A percentile compares a stretch with the other conserved stretches of the same genome.
Conservation (phyloP, 92 coral and sea anemone genomes). For the Anthopleura xanthogrammica region DNA sequence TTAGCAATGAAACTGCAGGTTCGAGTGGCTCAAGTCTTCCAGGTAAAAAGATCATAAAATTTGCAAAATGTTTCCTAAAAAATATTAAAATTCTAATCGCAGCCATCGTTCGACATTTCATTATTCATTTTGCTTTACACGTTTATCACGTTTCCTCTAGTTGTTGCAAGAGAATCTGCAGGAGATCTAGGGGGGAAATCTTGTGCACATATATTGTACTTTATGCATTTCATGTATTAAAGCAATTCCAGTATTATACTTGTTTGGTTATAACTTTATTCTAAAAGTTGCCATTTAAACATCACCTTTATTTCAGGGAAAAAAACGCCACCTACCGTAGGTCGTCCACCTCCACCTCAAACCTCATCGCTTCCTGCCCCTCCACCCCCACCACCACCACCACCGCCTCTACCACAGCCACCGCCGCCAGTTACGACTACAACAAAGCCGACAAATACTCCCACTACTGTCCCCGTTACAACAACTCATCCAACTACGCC, state of each 20-base stretch:
- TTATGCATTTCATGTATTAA: too few species aligned
- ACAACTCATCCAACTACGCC: slow-evolving; percentile 24
- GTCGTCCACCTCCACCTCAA: slow-evolving; percentile 12
- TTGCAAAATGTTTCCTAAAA: too few species aligned
- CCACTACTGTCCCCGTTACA: slow-evolving; percentile 23
- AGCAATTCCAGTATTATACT: too few species aligned
- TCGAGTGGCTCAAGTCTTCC: neutral
- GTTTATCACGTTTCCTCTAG: too few species aligned
- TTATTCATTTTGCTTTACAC: too few species aligned
- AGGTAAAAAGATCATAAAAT: slow-evolving; percentile 3
- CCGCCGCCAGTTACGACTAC: slow-evolving; percentile 36
- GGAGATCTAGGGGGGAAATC: too few species aligned
- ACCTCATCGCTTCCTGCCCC: slow-evolving; percentile 23
- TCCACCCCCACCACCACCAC: slow-evolving; percentile 22
- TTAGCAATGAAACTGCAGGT: slow-evolving; percentile 6
- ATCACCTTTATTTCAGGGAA: neutral
- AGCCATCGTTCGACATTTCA: too few species aligned
- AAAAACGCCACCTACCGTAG: neutral
- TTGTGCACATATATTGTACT: too few species aligned
- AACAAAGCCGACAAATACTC: neutral
- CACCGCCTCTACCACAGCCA: slow-evolving; percentile 28
- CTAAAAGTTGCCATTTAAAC: neutral
- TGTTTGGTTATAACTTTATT: too few species aligned
- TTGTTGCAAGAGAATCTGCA: too few species aligned
- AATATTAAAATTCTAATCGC: too few species aligned